Base-by-base conservation (phyloP, 2,113 vertebrate genomes). In the Serinus canaria region DNA sequence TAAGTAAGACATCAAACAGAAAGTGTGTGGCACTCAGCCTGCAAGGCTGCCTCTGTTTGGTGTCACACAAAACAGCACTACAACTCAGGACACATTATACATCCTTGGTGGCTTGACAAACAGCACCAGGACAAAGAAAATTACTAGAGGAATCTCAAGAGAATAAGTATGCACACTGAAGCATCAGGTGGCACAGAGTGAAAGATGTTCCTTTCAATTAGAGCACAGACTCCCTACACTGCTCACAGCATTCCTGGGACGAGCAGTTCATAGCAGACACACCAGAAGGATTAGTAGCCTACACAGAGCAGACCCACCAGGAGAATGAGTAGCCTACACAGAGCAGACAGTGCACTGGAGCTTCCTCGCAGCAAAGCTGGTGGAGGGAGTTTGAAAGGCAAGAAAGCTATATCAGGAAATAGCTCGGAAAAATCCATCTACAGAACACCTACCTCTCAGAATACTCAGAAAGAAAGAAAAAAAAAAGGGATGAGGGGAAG, bases 321-420 rank as follows among this genome's bases (percentile, higher is more conserved):
- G 39, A 78, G 62, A 84, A 85, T 3, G 10, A 73, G 33, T 41
- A 55, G 53, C 59, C 75, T 62, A 69, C 9, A 0, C 50, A 73
- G 53, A 75, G 28, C 53, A 88, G 75, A 55, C 82, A 87, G 35
- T 37, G 27, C 0, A 0, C 43, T 87, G 68, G 52, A 75, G 69
- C 35, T 87, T 70, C 64, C 55, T 83, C 62, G 25, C 67, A 66
- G 84, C 62, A 76, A 53, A 85, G 49, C 62, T 82, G 35, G 21
- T 31, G 63, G 76, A 79, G 69, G 67, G 25, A 87, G 18, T 41
- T 68, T 63, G 84, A 69, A 94, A 67, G 7, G 46, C 0, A 3
- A 21, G 31, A 50, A 91, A 93, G 55, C n/a, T 80, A 4, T 89
- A 77, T 50, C 35, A 70, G 64, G 76, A 95, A 92, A 75, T 10